Evolutionary conservation across 2,113 vertebrate genomes (phyloP).

Genomic region (Prunella himalayana): DNA sequence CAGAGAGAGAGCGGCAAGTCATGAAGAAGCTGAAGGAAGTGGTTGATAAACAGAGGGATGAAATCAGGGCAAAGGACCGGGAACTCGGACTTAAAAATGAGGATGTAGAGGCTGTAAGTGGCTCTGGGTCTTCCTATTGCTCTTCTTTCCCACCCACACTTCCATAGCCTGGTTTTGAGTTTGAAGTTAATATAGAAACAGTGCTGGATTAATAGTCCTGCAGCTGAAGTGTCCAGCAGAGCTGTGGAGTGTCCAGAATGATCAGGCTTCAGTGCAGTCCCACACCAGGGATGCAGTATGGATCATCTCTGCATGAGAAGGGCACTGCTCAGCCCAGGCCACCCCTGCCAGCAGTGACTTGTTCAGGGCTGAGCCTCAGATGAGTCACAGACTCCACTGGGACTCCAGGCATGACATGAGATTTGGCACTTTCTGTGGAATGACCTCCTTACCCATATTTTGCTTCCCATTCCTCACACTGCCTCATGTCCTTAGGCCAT

Average conservation of each 20-base stretch:
- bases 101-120: conserved; percentile 87
- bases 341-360: neutral
- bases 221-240: neutral
- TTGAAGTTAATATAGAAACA: neutral
- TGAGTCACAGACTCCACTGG: neutral
- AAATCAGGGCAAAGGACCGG: conserved; percentile 87
- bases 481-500: neutral
- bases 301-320: neutral
- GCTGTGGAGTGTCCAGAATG: neutral
- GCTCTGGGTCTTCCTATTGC: neutral
- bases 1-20: conserved; percentile 83
- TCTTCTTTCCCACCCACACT: neutral
- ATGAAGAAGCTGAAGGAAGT: conserved; percentile 88
- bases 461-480: neutral
- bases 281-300: neutral
- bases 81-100: conserved; percentile 84
- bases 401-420: neutral
- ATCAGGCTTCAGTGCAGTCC: neutral
- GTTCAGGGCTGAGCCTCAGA: neutral
- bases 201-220: neutral
- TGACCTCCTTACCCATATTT: conserved; percentile 13
- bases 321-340: neutral
- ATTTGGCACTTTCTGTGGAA: neutral
- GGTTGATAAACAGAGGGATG: conserved; percentile 88
- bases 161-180: neutral